A percentile compares a stretch with the other conserved stretches of the same genome.
phyloP scores from a whole-genome alignment of 2,113 vertebrate genomes.

The Misgurnus anguillicaudatus region DNA sequence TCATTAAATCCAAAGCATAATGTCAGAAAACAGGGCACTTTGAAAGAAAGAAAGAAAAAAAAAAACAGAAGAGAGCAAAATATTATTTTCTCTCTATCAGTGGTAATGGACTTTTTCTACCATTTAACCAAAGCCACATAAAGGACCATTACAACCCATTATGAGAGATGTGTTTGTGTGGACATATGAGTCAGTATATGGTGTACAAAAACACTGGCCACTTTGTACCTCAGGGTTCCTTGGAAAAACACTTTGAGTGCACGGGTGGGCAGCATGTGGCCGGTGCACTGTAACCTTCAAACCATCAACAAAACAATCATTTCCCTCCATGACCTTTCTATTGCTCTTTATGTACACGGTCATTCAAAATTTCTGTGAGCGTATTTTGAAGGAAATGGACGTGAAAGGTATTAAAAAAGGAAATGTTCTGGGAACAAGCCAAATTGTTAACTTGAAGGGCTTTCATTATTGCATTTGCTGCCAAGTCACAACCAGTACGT shows the following conservation, averaged over 20 bases:
- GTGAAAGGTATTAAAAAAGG: neutral
- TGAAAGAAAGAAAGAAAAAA: conserved; percentile 6
- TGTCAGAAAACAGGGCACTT: neutral
- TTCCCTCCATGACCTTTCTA: conserved; percentile 21
- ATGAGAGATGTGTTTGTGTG: neutral
- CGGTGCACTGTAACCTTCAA: conserved; percentile 12
- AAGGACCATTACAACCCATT: conserved; percentile 22
- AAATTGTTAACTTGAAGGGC: neutral
- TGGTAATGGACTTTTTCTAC: conserved; percentile 20
- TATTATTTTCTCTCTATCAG: neutral
- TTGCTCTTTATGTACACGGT: neutral
- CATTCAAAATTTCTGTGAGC: neutral
- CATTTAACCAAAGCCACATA: conserved; percentile 12
- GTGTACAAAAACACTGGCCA: conserved; percentile 7
- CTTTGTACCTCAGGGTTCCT: neutral
- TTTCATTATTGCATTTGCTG: conserved; percentile 3
- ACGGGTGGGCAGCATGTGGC: conserved; percentile 4
- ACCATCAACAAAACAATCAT: conserved; percentile 5
- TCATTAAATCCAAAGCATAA: neutral
- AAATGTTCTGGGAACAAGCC: neutral
- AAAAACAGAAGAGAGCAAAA: neutral
- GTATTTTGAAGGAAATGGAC: neutral
- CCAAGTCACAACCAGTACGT: neutral
- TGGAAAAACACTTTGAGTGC: neutral
- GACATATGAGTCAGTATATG: neutral